phyloP scores from a whole-genome alignment of 2,113 vertebrate genomes.

The Phylloscopus trochilus region DNA sequence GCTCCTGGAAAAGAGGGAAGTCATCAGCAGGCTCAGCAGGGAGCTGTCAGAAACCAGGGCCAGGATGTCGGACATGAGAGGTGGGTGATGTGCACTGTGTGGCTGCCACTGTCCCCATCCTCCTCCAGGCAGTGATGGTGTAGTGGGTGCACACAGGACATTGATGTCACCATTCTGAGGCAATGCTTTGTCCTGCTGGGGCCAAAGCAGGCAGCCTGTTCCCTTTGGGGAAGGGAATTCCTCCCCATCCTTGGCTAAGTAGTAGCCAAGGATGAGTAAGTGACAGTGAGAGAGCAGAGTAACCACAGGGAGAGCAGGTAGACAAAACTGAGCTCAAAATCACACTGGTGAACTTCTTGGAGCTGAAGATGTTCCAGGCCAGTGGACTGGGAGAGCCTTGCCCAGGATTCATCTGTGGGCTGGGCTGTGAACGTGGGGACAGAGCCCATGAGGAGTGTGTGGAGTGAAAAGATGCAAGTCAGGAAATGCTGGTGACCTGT shows the following conservation, averaged over 20 bases:
- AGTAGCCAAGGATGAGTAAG: not conserved
- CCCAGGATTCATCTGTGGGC: not conserved
- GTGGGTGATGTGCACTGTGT: not conserved
- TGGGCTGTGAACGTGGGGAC: not conserved
- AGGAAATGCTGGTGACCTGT: not conserved
- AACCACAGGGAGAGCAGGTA: not conserved
- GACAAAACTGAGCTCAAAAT: not conserved
- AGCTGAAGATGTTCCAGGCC: not conserved
- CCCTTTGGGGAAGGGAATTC: not conserved
- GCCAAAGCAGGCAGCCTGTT: not conserved
- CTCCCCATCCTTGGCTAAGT: not conserved
- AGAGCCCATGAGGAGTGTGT: not conserved
- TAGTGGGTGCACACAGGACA: accelerated
- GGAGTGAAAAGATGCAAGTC: not conserved
- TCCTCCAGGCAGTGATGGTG: no score
- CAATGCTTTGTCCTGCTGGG: not conserved
- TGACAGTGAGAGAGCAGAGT: not conserved
- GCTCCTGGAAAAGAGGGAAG: conserved; percentile 67
- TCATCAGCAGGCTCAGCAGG: conserved; percentile 62
- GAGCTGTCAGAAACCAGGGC: conserved; percentile 65
- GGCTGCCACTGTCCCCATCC: not conserved
- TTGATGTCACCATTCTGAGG: not conserved
- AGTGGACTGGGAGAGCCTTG: not conserved
- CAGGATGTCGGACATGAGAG: conserved; percentile 75
- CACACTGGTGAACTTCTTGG: not conserved